phyloP scores from a whole-genome alignment of 53 echinoderm and acorn worm species.

The Patiria pectinifera region DNA sequence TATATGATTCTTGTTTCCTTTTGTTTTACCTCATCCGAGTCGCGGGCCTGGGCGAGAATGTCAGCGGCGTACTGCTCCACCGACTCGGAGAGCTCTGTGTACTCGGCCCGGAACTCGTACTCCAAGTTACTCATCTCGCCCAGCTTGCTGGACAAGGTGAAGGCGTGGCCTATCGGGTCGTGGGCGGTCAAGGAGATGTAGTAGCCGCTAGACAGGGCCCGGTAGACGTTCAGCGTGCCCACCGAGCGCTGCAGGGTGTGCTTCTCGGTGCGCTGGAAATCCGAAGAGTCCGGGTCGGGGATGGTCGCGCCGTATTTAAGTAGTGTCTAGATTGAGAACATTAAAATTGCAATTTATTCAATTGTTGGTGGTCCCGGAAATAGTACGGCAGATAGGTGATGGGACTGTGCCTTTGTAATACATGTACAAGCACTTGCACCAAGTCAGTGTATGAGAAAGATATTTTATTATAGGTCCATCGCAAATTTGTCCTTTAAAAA shows the following conservation, averaged over 20 bases:
- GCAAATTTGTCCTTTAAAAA: too few relatives aligned
- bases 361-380: too few relatives aligned
- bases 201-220: slow-evolving; percentile 83
- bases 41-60: slow-evolving; percentile 91
- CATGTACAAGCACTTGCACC: too few relatives aligned
- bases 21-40: slow-evolving; percentile 86
- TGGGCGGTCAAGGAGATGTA: slow-evolving; percentile 89
- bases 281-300: slow-evolving; percentile 81
- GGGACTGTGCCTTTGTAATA: too few relatives aligned
- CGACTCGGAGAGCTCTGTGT: slow-evolving; percentile 79
- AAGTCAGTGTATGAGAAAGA: too few relatives aligned
- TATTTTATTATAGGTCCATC: too few relatives aligned
- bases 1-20: background rate
- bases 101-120: slow-evolving; percentile 95
- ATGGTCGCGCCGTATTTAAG: slow-evolving; percentile 83
- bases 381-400: too few relatives aligned
- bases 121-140: slow-evolving; percentile 88
- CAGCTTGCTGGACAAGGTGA: slow-evolving; percentile 77
- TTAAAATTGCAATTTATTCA: too few relatives aligned
- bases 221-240: slow-evolving; percentile 92
- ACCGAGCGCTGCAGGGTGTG: slow-evolving; percentile 94
- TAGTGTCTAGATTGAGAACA: slow-evolving; percentile 64
- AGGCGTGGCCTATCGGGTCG: slow-evolving; percentile 92
- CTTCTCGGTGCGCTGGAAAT: slow-evolving; percentile 85
- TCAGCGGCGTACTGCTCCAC: slow-evolving; percentile 95